phyloP scores from a whole-genome alignment of 2,113 vertebrate species.

The Antennarius striatus region DNA sequence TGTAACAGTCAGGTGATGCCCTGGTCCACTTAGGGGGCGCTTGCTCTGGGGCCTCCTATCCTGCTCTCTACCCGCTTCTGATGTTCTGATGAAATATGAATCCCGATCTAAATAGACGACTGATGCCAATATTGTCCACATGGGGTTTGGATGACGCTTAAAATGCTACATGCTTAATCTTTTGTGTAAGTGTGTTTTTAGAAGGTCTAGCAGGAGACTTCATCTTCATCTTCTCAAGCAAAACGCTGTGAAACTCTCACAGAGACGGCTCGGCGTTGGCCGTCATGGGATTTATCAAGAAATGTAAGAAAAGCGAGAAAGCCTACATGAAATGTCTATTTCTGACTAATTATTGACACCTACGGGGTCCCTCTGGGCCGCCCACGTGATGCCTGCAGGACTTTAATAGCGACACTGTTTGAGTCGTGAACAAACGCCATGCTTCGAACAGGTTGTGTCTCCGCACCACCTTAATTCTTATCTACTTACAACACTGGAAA shows the following conservation, averaged over 20 bases:
- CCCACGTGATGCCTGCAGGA: conserved; percentile 45
- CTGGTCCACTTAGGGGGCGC: conserved; percentile 18
- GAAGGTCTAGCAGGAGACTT: conserved; percentile 9
- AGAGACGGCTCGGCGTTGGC: not conserved
- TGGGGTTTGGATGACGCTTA: too few relatives aligned
- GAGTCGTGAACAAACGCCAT: conserved; percentile 36
- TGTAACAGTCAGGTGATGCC: conserved; percentile 72
- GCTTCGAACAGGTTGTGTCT: conserved; percentile 13
- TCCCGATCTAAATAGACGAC: too few relatives aligned
- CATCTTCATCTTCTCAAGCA: not conserved
- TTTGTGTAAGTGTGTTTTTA: not conserved
- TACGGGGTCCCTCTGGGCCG: conserved; percentile 51
- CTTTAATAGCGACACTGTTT: conserved; percentile 40
- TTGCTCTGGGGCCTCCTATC: conserved; percentile 49
- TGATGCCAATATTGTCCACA: too few relatives aligned
- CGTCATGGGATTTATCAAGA: not conserved
- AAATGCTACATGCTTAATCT: not conserved
- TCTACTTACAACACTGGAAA: not conserved
- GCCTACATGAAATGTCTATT: conserved; percentile 33
- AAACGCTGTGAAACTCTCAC: not conserved
- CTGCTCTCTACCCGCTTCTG: not conserved
- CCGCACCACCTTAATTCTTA: not conserved
- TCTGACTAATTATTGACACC: conserved; percentile 54
- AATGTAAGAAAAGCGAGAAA: conserved; percentile 11
- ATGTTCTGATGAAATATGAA: too few relatives aligned